These are phyloP conservation scores for Rhagophthalmus giganteus DNA, from an alignment of 2,888 invertebrate species.

Conservation along the genomic window DNA sequence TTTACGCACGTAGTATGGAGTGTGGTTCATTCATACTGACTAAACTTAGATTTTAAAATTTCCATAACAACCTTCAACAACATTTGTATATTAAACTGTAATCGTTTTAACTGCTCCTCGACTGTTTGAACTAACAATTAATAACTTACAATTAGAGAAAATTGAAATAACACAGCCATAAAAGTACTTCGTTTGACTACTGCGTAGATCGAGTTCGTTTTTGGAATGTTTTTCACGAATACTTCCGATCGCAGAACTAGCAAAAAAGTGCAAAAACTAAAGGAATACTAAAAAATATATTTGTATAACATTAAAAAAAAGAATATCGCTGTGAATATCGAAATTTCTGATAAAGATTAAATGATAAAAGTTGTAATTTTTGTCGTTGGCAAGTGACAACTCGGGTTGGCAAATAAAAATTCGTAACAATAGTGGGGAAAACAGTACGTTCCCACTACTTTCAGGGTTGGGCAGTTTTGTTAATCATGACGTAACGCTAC, in stretches of 20 bases:
- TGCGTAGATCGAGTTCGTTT: conserved; percentile 16
- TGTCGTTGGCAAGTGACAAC: no score
- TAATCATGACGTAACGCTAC: conserved; percentile 28
- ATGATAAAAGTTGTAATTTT: no score
- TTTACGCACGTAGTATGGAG: conserved; percentile 58
- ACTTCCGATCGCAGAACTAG: conserved; percentile 12
- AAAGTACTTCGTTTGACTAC: conserved; percentile 27
- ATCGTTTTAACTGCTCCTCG: conserved; percentile 1
- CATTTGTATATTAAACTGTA: not conserved
- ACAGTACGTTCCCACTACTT: conserved; percentile 25
- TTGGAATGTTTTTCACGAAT: conserved; percentile 18
- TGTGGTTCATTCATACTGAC: conserved; percentile 49
- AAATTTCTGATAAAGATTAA: no score
- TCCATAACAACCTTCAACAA: conserved; percentile 23
- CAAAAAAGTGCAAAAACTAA: conserved; percentile 12
- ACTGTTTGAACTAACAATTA: conserved; percentile 1
- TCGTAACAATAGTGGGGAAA: conserved; percentile 8
- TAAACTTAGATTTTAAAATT: conserved; percentile 19
- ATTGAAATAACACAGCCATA: conserved; percentile 3
- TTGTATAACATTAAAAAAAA: no score
- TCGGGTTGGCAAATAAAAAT: not conserved
- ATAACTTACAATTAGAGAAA: conserved; percentile 6
- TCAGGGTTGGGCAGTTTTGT: conserved; percentile 25
- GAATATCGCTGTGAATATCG: no score
- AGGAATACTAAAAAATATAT: conserved; percentile 4